Base-by-base conservation (phyloP, 2,113 vertebrate genomes). In the Muscicapa adusta region DNA sequence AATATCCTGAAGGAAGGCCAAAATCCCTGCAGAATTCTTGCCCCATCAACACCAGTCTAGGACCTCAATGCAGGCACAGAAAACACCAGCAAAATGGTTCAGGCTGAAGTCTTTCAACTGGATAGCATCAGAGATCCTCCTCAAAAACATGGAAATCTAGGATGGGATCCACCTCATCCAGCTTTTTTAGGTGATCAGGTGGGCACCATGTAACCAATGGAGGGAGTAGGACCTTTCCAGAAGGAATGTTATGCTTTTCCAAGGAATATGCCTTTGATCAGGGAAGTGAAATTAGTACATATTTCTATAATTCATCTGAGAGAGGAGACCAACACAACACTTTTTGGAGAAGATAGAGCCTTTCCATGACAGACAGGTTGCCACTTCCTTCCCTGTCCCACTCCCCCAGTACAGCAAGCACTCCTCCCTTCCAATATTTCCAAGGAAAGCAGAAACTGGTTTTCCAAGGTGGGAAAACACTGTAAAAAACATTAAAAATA, bases 21-120 rank as follows among this genome's bases (percentile, higher is more conserved):
- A 80, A 89, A 67, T 18, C 31, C 42, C 24, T 8, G 3, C 33
- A 34, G 63, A 66, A 47, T 50, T 8, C 2, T 9, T 65, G 23
- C 12, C 15, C 13, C 38, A 62, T 18, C 45, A 58, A 12, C 0
- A 0, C 2, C 48, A 70, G 12, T 45, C 48, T 16, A 72, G 23
- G 47, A 34, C 1, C 10, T 57, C 13, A 14, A 5, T 60, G 31
- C 51, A 80, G 26, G 5, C 14, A 15, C 67, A 15, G 51, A 54
- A 70, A 90, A 50, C 13, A 23, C 0, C n/a, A 71, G 20, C 2
- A 2, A 58, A 73, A 14, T 19, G 8, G 8, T 42, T 62, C 34
- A 58, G 42, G 53, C 2, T 16, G 29, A 76, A 63, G 53, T 25
- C 20, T 90, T 82, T 22, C 28, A 85, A 3, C 4, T 47, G 22